Evolutionary conservation across 2,797 vertebrate genomes (phyloP), one percentile per base, ranked within the genome.

Genomic region (Poecilia gillii): DNA sequence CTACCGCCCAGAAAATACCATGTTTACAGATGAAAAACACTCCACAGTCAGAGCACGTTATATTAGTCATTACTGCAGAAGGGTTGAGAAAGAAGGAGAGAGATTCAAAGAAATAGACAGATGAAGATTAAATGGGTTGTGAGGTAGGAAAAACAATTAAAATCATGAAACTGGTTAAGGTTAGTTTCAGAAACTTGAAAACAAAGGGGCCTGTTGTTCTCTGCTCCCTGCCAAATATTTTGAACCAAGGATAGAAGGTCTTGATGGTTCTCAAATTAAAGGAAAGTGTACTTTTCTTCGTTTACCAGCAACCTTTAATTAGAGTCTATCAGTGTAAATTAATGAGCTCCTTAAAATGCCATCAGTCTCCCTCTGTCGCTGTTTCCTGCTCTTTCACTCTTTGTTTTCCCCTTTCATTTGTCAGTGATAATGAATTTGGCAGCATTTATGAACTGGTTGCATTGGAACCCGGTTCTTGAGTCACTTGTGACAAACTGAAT

Each of bases 401-500:
- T 25, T 41, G 64, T 68, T 68, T 75, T 66, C 64, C 46, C 31
- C 16, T 75, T 85, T 86, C 78, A 84, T 89, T 85, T 86, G 80
- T 85, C 82, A 92, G 74, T 93, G 81, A 88, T 23, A 87, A 68
- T 89, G 90, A 91, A 80, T 86, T 86, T 81, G 77, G 78, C 85
- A 89, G 93, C 85, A 87, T 88, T 89, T 90, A 89, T 76, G 72
- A 72, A n/a, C 68, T 89, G 73, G 83, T 83, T 91, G 83, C 76
- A 83, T 84, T 91, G 81, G 70, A 87, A 82, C 77, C 82, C 23
- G 28, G 13, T n/a, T n/a, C 47, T 71, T 77, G 81, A 83, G 86
- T 86, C 85, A 92, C 90, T 86, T 91, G 87, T 86, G 86, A 83
- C 74, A 86, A 91, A 93, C 89, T 81, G 79, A 89, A 90, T 81